Evolutionary conservation across 2,888 invertebrate species (phyloP), one percentile per base, ranked within the genome.

Genomic region (Drosophila paramelanica): DNA sequence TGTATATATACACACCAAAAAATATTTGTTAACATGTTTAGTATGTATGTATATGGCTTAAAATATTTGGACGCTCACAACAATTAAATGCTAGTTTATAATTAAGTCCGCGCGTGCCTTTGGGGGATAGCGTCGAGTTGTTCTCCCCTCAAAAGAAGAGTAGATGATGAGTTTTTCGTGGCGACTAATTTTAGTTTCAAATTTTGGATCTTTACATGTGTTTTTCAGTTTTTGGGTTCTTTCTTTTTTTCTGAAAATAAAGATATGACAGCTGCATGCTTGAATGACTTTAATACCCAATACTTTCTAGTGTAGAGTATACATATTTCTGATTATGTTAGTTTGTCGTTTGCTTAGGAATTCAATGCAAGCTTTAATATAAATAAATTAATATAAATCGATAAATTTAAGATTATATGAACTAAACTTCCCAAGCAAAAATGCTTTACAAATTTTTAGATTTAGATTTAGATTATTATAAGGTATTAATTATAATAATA

Each of bases 61-160:
- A 13, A 38, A 10, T 42, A 31, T 60, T 46, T 42, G 31, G 42
- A 20, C 42, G 53, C 65, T 72, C 56, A 45, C 50, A 67, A 50
- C 74, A 78, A 74, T 74, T 74, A 74, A 52, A 59, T 49, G 61
- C 14, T 42, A 56, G 67, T 67, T 78, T 57, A 73, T 75, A 68
- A 68, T 75, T 59, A 57, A 60, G 79, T 73, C 52, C 36, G 39
- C 68, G 59, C 79, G 74, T 77, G 78, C 38, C 78, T 58, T 45
- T 13, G 20, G 41, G 45, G 45, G 33, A 33, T 33, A 11, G 25
- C 27, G 38, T 2, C 23, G 10, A 20, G 55, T 38, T 27, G 14
- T 33, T 8, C 45, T 51, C 71, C 43, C 52, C 39, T 20, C 25
- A 31, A 43, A n/a, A n/a, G 20, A 27, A 27, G 8, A 25, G 27